Evolutionary conservation across 2,888 invertebrate genomes (phyloP).

Genomic region (Idaea aversata): DNA sequence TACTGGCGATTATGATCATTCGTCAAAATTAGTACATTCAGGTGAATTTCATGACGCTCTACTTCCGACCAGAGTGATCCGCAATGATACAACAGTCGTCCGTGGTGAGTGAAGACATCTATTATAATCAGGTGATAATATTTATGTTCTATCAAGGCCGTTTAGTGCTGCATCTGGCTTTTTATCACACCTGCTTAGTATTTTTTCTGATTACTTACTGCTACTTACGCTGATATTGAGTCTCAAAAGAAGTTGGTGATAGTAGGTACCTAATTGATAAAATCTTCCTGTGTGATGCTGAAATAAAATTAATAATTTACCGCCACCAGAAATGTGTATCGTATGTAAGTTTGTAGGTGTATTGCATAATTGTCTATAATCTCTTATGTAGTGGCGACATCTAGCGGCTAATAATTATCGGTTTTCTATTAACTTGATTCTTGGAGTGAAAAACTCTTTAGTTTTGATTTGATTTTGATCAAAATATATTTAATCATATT

Average conservation of each 20-base stretch:
- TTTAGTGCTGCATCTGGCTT: constrained; percentile 57
- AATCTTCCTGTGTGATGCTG: neutral
- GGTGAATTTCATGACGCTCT: constrained; percentile 78
- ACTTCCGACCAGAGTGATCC: constrained; percentile 68
- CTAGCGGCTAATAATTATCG: no score
- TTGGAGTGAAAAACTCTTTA: no score
- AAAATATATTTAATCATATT: neutral
- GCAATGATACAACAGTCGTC: constrained; percentile 69
- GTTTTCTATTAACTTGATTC: no score
- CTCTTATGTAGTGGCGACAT: no score
- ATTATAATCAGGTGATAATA: constrained; percentile 78
- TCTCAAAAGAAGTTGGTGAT: no score
- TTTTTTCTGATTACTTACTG: constrained; percentile 12
- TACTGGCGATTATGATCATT: constrained; percentile 29
- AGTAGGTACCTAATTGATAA: no score
- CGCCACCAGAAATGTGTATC: no score
- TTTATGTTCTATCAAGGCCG: constrained; percentile 70
- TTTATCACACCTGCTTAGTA: constrained; percentile 34
- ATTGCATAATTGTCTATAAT: no score
- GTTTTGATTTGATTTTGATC: no score
- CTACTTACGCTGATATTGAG: neutral
- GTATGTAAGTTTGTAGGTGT: no score
- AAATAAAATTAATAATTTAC: no score
- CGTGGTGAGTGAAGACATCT: constrained; percentile 80
- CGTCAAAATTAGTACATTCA: constrained; percentile 62